Percentiles rank a stretch among this genome's conserved stretches.
These are phyloP conservation scores for Platycheirus rosarum DNA, from an alignment of 2,888 invertebrate species.

Conservation along the genomic window DNA sequence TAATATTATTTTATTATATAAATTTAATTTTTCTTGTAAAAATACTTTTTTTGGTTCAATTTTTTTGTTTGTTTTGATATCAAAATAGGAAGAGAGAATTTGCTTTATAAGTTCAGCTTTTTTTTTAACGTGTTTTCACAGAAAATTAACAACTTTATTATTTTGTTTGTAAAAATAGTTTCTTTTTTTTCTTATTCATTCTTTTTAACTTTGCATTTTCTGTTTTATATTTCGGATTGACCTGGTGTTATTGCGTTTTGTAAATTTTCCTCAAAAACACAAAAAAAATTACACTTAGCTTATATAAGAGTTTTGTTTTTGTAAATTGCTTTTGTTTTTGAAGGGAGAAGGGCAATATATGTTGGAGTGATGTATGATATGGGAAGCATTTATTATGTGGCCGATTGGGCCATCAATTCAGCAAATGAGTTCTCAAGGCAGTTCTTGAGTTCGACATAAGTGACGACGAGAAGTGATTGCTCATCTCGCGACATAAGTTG, in stretches of 20 bases:
- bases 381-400: slow-evolving; percentile 79
- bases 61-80: slow-evolving; percentile 72
- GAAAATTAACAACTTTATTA: slow-evolving; percentile 55
- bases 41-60: slow-evolving; percentile 64
- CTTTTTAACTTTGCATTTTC: slow-evolving; percentile 59
- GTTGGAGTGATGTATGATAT: slow-evolving; percentile 57
- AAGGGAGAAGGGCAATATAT: slow-evolving; percentile 47
- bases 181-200: slow-evolving; percentile 44
- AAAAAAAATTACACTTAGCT: slow-evolving; percentile 76
- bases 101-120: slow-evolving; percentile 55
- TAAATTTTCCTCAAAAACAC: slow-evolving; percentile 58
- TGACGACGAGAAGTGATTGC: slow-evolving; percentile 97
- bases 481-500: slow-evolving; percentile 98
- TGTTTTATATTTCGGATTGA: slow-evolving; percentile 62
- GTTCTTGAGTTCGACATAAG: slow-evolving; percentile 96
- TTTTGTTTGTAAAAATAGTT: slow-evolving; percentile 74
- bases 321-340: slow-evolving; percentile 75
- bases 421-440: slow-evolving; percentile 96
- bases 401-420: slow-evolving; percentile 85
- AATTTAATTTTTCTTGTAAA: slow-evolving; percentile 59
- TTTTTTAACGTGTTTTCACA: slow-evolving; percentile 49
- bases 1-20: slow-evolving; percentile 15
- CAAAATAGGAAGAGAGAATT: slow-evolving; percentile 76
- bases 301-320: slow-evolving; percentile 76
- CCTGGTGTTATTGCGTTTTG: slow-evolving; percentile 69